Evolutionary conservation across 2,888 invertebrate genomes (phyloP), one percentile per base, ranked within the genome.

Genomic region (Diaperis boleti): DNA sequence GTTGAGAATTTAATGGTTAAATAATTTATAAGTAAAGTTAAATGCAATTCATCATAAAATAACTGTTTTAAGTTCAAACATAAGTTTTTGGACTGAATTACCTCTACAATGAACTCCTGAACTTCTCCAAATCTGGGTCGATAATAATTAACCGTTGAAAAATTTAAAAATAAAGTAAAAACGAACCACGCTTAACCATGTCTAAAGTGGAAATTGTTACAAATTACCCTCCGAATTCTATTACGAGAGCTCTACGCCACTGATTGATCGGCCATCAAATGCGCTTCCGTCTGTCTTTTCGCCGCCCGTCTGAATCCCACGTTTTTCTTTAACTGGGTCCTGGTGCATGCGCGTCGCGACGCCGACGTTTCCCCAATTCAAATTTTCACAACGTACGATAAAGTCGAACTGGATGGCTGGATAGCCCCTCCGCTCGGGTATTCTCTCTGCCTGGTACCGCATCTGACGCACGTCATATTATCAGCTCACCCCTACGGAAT

Each of bases 371-470:
- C 64, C 64, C 20, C 50, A 64, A 65, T 66, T 59, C 63, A 47
- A 55, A 57, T 64, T 37, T 35, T 61, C 57, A 39, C 42, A 50
- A 33, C 59, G 65, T 59, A 52, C 65, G 60, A 59, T 26, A 33
- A 49, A 59, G 52, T 71, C 64, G 68, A 73, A 78, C 84, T 85
- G 84, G 83, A 84, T 84, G 83, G 84, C 85, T 85, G 83, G 83
- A 83, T 79, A 75, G 74, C 59, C 63, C 64, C 59, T 47, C 52
- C 35, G 44, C 61, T 35, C 44, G 67, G 67, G 65, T 64, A 77
- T 71, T 69, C 29, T 65, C 76, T 75, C 77, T 68, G 75, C 76
- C 78, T 79, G 79, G 77, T 76, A 79, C 78, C 72, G 73, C 56
- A 54, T 26, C 63, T 49, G 45, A 60, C 60, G 59, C 50, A 62